Base-by-base conservation (phyloP, 2,888 invertebrate genomes). In the Galerucella calmariensis region DNA sequence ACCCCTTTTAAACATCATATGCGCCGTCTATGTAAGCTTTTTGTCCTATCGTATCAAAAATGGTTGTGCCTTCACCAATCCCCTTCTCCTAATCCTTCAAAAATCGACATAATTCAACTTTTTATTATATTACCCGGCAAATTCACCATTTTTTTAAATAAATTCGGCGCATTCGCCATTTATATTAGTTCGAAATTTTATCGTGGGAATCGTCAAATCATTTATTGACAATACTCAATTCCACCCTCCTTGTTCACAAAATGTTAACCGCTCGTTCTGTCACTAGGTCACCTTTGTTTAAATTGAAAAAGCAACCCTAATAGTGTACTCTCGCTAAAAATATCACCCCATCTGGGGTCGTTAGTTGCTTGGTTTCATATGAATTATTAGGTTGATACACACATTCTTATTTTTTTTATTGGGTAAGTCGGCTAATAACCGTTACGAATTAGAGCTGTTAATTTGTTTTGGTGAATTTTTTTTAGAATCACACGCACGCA, bases 281-380 rank as follows among this genome's bases (percentile, higher is more conserved):
- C 76, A 56, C 68, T 84, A 82, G 84, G 85, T 84, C 84, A 85
- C 84, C 85, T 83, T 85, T 86, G 85, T 85, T 84, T 80, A 71
- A 71, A 61, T 71, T 78, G 74, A 72, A 80, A 84, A 20, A 83
- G 82, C 82, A 81, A 84, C 85, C 84, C 85, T 85, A 86, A 86
- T 86, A 85, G 85, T 16, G 46, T 20, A 83, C 82, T 80, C 80
- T 69, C 56, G 70, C 70, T 68, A 73, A 74, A 81, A 81, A 68
- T 46, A 58, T 48, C 27, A 59, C 58, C 41, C 35, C 84, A 83
- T 83, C 83, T 84, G 84, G 82, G 82, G 81, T 81, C 58, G 67
- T 20, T 27, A 46, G 70, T 66, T 69, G 68, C 63, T 65, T 61
- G 65, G 63, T 20, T 65, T 65, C 63, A 41, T 12, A n/a, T 67